phyloP scores from a whole-genome alignment of 2,113 vertebrate species.

The Chlorocebus sabaeus region DNA sequence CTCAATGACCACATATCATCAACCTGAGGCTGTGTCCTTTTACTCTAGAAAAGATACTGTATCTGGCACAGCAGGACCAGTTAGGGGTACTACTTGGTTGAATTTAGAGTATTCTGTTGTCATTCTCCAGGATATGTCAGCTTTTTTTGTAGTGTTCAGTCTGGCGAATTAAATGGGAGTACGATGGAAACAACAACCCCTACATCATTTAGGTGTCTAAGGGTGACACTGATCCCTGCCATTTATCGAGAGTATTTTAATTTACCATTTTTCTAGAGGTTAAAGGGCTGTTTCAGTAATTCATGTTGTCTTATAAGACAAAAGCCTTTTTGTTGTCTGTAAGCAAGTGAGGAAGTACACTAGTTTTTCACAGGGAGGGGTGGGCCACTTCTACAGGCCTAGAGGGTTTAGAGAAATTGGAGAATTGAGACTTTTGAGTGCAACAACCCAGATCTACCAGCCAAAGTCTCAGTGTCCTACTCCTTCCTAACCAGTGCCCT shows the following conservation, averaged over 20 bases:
- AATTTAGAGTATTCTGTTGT: not conserved
- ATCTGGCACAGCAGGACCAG: not conserved
- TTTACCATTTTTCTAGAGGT: not conserved
- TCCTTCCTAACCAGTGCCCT: not conserved
- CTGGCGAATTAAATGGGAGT: not conserved
- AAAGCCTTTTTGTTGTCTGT: not conserved
- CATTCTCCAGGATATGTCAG: not conserved
- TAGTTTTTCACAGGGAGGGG: not conserved
- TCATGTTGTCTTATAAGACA: not conserved
- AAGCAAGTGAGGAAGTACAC: not conserved
- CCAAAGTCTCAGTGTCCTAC: not conserved
- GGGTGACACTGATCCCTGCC: not conserved
- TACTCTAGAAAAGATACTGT: not conserved
- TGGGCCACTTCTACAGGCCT: not conserved
- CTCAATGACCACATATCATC: not conserved
- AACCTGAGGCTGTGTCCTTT: not conserved
- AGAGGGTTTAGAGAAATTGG: not conserved
- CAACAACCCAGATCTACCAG: not conserved
- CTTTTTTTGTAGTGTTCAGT: not conserved
- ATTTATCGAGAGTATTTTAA: not conserved
- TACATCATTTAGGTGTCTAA: not conserved
- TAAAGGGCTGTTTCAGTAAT: not conserved
- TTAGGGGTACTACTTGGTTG: not conserved
- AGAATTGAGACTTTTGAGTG: not conserved
- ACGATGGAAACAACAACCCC: not conserved